These are phyloP conservation scores for Nipponacmea schrenckii DNA, from an alignment of 2,888 invertebrate genomes.

Conservation along the genomic window DNA sequence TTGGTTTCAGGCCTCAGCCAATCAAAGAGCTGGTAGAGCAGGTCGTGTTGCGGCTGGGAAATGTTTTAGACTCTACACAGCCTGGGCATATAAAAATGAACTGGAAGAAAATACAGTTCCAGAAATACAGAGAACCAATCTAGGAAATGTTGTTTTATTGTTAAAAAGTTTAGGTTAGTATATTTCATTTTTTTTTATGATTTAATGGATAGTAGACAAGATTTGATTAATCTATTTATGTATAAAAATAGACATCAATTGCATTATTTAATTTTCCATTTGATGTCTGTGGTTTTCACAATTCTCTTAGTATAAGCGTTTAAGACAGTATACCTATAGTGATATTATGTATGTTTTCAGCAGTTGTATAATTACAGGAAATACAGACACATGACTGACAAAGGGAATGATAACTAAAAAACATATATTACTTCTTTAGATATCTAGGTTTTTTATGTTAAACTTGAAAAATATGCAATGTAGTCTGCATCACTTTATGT, in stretches of 20 bases:
- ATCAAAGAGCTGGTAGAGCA: slow-evolving; percentile 95
- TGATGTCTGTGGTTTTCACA: no score
- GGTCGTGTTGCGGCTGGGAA: slow-evolving; percentile 94
- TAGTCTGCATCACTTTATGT: no score
- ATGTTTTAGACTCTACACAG: slow-evolving; percentile 97
- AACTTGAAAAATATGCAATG: not conserved
- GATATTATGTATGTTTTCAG: no score
- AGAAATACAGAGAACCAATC: slow-evolving; percentile 97
- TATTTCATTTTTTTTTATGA: not conserved
- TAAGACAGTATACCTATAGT: not conserved
- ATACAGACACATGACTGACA: no score
- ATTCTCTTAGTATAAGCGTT: no score
- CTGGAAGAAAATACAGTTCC: slow-evolving; percentile 97
- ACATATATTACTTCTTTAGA: not conserved
- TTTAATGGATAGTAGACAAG: no score
- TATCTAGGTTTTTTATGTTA: not conserved
- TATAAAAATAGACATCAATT: no score
- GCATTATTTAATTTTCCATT: no score
- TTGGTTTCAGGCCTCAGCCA: slow-evolving; percentile 82
- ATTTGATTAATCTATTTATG: no score
- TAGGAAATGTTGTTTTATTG: slow-evolving; percentile 96
- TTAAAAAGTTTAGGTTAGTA: slow-evolving; percentile 82
- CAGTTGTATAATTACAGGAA: no score
- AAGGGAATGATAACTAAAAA: not conserved
- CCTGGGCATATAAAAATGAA: slow-evolving; percentile 98